Conservation (phyloP, 2,888 invertebrate species). For the Lasius fuliginosus region DNA sequence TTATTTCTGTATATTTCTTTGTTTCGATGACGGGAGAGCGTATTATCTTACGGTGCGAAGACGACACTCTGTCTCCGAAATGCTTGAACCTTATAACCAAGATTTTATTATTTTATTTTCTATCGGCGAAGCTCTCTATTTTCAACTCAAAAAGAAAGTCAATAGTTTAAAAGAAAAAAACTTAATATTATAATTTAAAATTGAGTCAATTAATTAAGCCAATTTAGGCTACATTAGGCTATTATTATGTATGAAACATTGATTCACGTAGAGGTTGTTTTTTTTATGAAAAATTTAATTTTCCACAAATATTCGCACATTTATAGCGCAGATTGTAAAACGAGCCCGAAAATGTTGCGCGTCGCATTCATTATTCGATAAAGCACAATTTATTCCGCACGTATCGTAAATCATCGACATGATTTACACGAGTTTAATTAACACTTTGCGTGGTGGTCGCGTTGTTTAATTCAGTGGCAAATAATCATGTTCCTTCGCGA, state of each 20-base stretch:
- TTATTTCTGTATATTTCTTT: slow-evolving; percentile 56
- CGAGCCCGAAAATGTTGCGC: background rate
- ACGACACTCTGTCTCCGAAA: background rate
- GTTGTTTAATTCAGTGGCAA: slow-evolving; percentile 38
- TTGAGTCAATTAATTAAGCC: background rate
- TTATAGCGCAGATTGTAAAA: background rate
- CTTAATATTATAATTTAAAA: background rate
- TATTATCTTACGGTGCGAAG: background rate
- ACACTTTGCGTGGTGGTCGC: background rate
- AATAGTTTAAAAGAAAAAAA: background rate
- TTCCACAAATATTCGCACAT: background rate
- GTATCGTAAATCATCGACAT: slow-evolving; percentile 31
- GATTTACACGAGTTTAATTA: slow-evolving; percentile 28
- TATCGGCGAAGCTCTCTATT: background rate
- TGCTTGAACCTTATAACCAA: background rate
- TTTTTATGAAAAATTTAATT: background rate
- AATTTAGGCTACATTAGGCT: background rate
- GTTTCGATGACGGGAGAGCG: background rate
- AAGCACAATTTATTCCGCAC: background rate
- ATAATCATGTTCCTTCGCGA: slow-evolving; percentile 29
- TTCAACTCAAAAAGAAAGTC: background rate
- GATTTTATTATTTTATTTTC: slow-evolving; percentile 16
- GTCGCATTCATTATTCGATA: slow-evolving; percentile 12
- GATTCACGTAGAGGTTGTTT: background rate
- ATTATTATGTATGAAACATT: background rate